Evolutionary conservation across 1,140 invertebrate genomes (phyloP), one percentile per base, ranked within the genome.

Genomic region (Drosophila rhopaloa): DNA sequence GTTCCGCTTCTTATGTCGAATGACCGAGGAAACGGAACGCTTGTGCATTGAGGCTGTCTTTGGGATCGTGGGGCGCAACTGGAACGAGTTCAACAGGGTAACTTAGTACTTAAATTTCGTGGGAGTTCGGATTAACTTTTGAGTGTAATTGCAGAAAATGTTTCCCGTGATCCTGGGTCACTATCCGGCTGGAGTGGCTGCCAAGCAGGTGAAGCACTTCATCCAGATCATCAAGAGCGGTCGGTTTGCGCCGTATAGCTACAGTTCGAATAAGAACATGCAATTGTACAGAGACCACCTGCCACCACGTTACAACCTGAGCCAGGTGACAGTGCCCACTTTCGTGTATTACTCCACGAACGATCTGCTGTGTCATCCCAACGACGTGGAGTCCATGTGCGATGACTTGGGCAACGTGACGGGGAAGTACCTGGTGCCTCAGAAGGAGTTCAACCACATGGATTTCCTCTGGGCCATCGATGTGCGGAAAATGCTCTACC

Each of bases 141-240:
- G 0, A 11, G 2, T 5, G 2, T 0, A 7, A 27, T 77, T 77
- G 0, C 8, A 92, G 93, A 95, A 95, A 43, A 94, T 95, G 84
- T 90, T 96, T 4, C 94, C 96, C 0, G 95, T 97, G 0, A 95
- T 97, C 56, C 93, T 96, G 50, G 94, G 94, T 1, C 96, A 98
- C 80, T 94, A 94, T 61, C 97, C 92, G 2, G 91, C 91, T 0
- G 92, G 91, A 14, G 91, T 92, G 54, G 79, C 91, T 3, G 86
- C 91, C 54, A 91, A 92, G 65, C 91, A 92, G 68, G 82, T 92
- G 1, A 90, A 91, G 44, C 92, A 92, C 66, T 92, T 92, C 14
- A 91, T 89, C 50, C 92, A 92, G 79, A 81, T 91, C 13, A 92
- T 91, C 27, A 86, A 90, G 50, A 82, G 43, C 0, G 88, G 85